Conservation (phyloP, 2,888 invertebrate genomes). For the Meiosimyza platycephala region DNA sequence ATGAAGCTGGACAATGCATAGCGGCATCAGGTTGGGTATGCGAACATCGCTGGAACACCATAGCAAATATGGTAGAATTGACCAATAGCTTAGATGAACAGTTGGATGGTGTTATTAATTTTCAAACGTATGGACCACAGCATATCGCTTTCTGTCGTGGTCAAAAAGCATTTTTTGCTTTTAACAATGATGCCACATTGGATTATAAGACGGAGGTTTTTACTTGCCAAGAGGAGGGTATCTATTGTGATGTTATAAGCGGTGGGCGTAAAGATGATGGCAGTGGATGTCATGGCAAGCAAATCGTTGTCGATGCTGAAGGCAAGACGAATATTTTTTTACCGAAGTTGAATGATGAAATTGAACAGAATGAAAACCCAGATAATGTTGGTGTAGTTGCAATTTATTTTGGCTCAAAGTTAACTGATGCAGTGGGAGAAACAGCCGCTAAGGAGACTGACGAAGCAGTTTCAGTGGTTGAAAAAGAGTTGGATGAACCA, state of each 20-base stretch:
- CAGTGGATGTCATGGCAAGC: slow-evolving; percentile 42
- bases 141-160: slow-evolving; percentile 89
- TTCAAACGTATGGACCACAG: slow-evolving; percentile 83
- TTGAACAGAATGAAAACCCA: slow-evolving; percentile 47
- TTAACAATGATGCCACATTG: slow-evolving; percentile 76
- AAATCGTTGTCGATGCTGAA: slow-evolving; percentile 43
- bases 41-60: slow-evolving; percentile 85
- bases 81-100: slow-evolving; percentile 74
- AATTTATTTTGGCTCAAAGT: slow-evolving; percentile 71
- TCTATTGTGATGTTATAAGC: slow-evolving; percentile 76
- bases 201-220: slow-evolving; percentile 69
- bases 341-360: slow-evolving; percentile 26
- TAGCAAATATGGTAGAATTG: slow-evolving; percentile 80
- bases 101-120: slow-evolving; percentile 70
- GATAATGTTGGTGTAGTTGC: slow-evolving; percentile 75
- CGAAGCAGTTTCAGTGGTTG: not conserved
- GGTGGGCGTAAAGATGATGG: slow-evolving; percentile 44
- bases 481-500: not conserved
- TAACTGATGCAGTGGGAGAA: slow-evolving; percentile 46
- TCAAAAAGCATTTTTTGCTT: slow-evolving; percentile 77
- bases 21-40: slow-evolving; percentile 79
- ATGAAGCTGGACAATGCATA: slow-evolving; percentile 71
- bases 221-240: slow-evolving; percentile 80
- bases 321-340: slow-evolving; percentile 40
- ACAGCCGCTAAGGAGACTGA: not conserved